phyloP scores from a whole-genome alignment of 1,140 invertebrate species.

The Notospermus geniculatus region DNA sequence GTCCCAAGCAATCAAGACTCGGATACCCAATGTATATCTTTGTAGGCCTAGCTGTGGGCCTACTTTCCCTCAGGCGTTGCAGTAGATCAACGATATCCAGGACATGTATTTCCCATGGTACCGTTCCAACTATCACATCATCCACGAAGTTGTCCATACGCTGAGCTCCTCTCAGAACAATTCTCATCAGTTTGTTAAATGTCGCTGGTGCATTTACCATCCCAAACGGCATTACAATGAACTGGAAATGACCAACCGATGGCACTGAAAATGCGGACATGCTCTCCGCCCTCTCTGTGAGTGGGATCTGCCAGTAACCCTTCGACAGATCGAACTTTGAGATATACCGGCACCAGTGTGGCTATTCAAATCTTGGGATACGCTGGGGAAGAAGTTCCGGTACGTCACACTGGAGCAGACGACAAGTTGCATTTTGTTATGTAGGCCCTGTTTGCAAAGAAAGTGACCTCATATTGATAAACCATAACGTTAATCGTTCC shows the following conservation, averaged over 20 bases:
- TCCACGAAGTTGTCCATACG: neutral
- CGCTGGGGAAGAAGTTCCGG: too few relatives aligned
- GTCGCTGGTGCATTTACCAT: constrained; percentile 17
- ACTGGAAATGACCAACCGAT: constrained; percentile 11
- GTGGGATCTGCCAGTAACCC: constrained; percentile 24
- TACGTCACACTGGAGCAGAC: too few relatives aligned
- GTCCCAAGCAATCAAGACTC: neutral
- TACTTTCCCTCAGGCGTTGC: neutral
- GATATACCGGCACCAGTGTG: neutral
- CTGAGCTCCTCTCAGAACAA: neutral
- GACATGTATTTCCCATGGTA: constrained; percentile 6
- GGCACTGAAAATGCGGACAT: constrained; percentile 17
- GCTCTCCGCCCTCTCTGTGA: constrained; percentile 18
- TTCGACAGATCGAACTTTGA: constrained; percentile 23
- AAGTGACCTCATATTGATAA: too few relatives aligned
- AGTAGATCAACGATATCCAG: neutral
- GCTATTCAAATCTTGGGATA: too few relatives aligned
- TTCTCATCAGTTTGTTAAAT: constrained; percentile 20
- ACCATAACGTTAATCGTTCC: too few relatives aligned
- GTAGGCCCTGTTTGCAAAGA: too few relatives aligned
- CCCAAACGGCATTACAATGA: constrained; percentile 27
- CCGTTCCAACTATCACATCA: neutral
- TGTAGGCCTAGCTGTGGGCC: neutral
- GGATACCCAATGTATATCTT: neutral
- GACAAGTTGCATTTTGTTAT: too few relatives aligned